Percentiles rank a stretch among this genome's conserved stretches.
These are phyloP conservation scores for Andrena bucephala DNA, from an alignment of 2,888 invertebrate genomes.

Conservation along the genomic window DNA sequence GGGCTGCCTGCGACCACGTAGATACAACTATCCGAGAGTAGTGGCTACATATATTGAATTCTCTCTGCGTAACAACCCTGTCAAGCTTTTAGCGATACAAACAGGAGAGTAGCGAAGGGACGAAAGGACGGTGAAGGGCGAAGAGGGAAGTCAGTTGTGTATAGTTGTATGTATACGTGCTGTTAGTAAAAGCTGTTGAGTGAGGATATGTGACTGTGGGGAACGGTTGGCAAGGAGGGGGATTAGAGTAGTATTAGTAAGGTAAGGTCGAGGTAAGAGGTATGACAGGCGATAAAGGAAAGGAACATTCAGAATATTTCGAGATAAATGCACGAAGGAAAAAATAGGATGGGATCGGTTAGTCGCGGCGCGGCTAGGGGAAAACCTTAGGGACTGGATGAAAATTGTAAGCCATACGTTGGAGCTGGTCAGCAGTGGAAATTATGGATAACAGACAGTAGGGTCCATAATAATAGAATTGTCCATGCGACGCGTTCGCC, in stretches of 20 bases:
- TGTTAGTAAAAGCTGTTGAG: background rate
- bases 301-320: background rate
- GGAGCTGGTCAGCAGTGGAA: no score
- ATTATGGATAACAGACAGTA: no score
- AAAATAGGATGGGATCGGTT: background rate
- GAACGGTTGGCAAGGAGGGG: background rate
- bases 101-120: slow-evolving; percentile 19
- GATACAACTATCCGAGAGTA: slow-evolving; percentile 66
- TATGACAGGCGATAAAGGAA: background rate
- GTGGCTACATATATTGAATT: slow-evolving; percentile 76
- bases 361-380: no score
- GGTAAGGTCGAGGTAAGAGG: slow-evolving; percentile 10
- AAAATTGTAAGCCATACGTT: no score
- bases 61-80: slow-evolving; percentile 70
- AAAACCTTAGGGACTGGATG: no score
- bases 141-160: slow-evolving; percentile 64
- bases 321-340: slow-evolving; percentile 36
- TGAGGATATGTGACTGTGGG: no score
- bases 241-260: background rate
- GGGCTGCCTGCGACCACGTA: slow-evolving; percentile 46
- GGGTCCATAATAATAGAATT: no score
- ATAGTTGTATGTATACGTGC: slow-evolving; percentile 62
- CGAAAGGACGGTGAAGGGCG: slow-evolving; percentile 40
- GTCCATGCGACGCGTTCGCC: no score
- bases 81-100: slow-evolving; percentile 67